Evolutionary conservation across 1,140 invertebrate genomes (phyloP), one percentile per base, ranked within the genome.

Genomic region (Lepidurus arcticus): DNA sequence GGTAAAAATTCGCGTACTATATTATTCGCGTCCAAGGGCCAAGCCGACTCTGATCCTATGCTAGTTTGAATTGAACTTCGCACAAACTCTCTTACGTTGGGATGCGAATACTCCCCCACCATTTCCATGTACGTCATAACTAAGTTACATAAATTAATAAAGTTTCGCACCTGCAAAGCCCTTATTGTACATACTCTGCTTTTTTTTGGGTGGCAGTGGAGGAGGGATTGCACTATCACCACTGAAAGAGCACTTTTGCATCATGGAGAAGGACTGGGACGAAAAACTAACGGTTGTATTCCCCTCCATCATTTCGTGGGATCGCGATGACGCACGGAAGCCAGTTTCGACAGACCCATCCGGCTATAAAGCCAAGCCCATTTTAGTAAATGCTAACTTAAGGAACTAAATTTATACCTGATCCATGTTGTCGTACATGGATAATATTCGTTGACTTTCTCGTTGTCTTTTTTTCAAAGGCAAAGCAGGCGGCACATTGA

Each of bases 111-210:
- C 84, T 93, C 92, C 1, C 93, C 93, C 84, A 96, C 93, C 90
- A 96, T 94, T 85, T 96, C 93, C 94, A 97, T 96, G 86, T 97
- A 98, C 73, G 93, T 94, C 91, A 95, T 94, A 81, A 98, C 94
- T 34, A 34, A 34, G 4, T 34, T 34, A 34, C 34, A 34, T 34
- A 34, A 34, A 96, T 88, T 79, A 88, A 88, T 80, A 65, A 47
- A 80, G 34, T 34, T 34, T 34, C 34, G 3, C 34, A 0, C 4
- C 34, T 34, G 34, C 34, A 34, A 34, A 34, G 3, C 34, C 4
- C 34, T 34, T 34, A 34, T 43, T 76, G 53, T 65, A 44, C 21
- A 26, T 90, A 97, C 95, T 95, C 87, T 96, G 92, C 85, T 92
- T 93, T 85, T 95, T 95, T 86, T 97, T 97, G 0, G 92, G 89